A percentile compares a stretch with the other conserved stretches of the same genome.
Evolutionary conservation across 2,113 vertebrate species (phyloP).

Genomic region (Hylia prasina): DNA sequence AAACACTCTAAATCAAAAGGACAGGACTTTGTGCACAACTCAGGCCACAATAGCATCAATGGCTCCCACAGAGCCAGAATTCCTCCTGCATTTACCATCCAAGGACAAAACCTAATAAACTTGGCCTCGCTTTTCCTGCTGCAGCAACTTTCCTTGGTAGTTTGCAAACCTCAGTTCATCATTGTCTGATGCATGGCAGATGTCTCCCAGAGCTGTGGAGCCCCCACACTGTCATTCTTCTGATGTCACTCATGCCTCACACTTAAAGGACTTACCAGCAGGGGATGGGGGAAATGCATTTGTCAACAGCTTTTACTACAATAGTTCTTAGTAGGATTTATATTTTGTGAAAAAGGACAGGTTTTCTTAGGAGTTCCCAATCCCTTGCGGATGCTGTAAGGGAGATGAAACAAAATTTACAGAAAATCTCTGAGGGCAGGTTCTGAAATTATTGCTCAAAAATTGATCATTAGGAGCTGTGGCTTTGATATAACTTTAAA

Average conservation of each 20-base stretch:
- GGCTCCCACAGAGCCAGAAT: neutral
- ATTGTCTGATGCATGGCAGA: neutral
- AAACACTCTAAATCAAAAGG: conserved; percentile 16
- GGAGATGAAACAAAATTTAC: neutral
- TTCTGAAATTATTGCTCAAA: neutral
- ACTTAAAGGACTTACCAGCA: neutral
- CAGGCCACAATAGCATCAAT: neutral
- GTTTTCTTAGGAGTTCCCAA: neutral
- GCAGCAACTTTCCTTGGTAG: neutral
- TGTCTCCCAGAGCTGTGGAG: neutral
- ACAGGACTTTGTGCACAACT: neutral
- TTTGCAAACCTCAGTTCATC: neutral
- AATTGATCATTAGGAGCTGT: neutral
- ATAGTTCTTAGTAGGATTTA: neutral
- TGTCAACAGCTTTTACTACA: neutral
- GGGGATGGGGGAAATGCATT: neutral
- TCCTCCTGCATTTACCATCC: neutral
- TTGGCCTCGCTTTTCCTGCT: neutral
- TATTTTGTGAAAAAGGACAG: neutral
- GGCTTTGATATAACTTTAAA: neutral
- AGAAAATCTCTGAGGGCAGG: neutral
- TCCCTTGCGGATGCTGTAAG: neutral
- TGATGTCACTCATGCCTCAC: neutral
- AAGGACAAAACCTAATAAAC: conserved; percentile 1
- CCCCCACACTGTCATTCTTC: neutral